Percentiles rank a stretch among this genome's conserved stretches.
These are phyloP conservation scores for Rhipidura dahli DNA, from an alignment of 2,113 vertebrate species.

Conservation along the genomic window DNA sequence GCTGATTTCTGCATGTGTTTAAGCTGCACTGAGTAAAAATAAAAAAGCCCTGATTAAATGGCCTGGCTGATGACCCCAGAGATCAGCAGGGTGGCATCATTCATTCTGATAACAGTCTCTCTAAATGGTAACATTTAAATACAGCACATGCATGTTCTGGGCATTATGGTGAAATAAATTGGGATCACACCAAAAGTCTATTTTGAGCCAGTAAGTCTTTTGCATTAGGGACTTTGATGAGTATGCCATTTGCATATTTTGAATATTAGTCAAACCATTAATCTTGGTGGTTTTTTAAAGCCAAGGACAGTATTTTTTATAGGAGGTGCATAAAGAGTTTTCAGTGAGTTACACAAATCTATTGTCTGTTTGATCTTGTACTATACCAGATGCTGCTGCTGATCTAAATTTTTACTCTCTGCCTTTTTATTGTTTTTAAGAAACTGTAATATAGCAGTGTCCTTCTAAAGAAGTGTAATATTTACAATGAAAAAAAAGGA, in stretches of 20 bases:
- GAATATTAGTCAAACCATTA: neutral
- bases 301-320: slow-evolving; percentile 55
- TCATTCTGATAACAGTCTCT: neutral
- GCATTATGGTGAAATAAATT: neutral
- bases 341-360: neutral
- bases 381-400: neutral
- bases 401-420: slow-evolving; percentile 32
- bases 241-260: neutral
- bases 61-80: neutral
- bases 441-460: slow-evolving; percentile 14
- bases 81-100: neutral
- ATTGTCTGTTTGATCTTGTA: slow-evolving; percentile 15
- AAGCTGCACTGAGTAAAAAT: neutral
- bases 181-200: neutral
- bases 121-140: neutral
- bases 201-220: neutral
- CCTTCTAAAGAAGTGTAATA: neutral
- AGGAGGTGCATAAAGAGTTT: neutral
- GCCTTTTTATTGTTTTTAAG: slow-evolving; percentile 52
- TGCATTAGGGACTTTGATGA: neutral
- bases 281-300: slow-evolving; percentile 30
- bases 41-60: neutral
- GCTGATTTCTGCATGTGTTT: neutral
- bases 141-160: neutral
- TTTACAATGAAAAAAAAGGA: neutral